Evolutionary conservation across 2,888 invertebrate genomes (phyloP).

Genomic region (Aspidiotus rigidus): DNA sequence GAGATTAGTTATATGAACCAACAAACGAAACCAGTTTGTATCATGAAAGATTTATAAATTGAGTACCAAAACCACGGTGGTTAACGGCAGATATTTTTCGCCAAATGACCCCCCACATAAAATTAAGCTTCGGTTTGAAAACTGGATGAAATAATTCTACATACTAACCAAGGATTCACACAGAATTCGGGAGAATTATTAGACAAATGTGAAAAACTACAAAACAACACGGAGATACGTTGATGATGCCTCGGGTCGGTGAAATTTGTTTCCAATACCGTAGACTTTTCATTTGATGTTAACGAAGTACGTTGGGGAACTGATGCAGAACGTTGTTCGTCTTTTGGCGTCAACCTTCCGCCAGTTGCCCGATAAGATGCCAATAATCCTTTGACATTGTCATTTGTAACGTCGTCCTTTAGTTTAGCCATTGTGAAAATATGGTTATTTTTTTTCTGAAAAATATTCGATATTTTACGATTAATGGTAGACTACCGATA

Average conservation of each 20-base stretch:
- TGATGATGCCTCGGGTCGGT: slow-evolving; percentile 76
- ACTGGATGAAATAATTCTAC: background rate
- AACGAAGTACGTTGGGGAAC: too few relatives aligned
- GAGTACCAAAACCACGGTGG: too few relatives aligned
- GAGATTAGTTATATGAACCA: too few relatives aligned
- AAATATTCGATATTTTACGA: too few relatives aligned
- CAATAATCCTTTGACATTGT: slow-evolving; percentile 59
- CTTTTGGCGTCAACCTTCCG: slow-evolving; percentile 47
- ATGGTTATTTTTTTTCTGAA: slow-evolving; percentile 47
- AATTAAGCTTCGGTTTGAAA: too few relatives aligned
- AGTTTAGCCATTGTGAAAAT: slow-evolving; percentile 65
- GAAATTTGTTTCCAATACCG: slow-evolving; percentile 50
- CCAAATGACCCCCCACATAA: too few relatives aligned
- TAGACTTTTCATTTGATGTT: background rate
- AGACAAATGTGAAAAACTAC: slow-evolving; percentile 68
- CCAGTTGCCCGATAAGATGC: slow-evolving; percentile 84
- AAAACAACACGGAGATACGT: slow-evolving; percentile 76
- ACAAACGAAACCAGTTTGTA: too few relatives aligned
- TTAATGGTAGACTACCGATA: too few relatives aligned
- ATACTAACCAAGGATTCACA: slow-evolving; percentile 70
- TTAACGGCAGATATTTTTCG: too few relatives aligned
- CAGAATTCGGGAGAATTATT: slow-evolving; percentile 78
- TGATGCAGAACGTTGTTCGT: background rate
- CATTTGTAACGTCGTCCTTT: slow-evolving; percentile 54
- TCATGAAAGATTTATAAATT: too few relatives aligned